Evolutionary conservation across 2,888 invertebrate species (phyloP), one percentile per base, ranked within the genome.

Genomic region (Alloscopus bannaensis): DNA sequence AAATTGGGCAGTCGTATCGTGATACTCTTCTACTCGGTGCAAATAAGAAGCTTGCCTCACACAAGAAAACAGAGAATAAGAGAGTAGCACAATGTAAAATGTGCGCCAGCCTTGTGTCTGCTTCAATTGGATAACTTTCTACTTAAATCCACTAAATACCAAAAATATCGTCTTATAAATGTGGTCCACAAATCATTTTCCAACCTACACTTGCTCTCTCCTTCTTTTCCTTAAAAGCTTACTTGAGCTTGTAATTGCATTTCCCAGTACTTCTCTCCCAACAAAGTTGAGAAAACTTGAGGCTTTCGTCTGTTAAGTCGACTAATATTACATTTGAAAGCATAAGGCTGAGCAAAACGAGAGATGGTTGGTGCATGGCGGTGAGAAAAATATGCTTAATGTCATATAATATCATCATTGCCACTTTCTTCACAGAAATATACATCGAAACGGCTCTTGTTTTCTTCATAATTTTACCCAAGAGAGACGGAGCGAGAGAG

Each of bases 401-500:
- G 11, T 18, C 47, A 47, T 6, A 47, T 6, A n/a, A 47, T 18
- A 47, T 3, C 18, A 55, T 55, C n/a, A 57, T 29, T 31, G 31
- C 57, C n/a, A 57, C n/a, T 29, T 57, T 57, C n/a, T 31, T 57
- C 24, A n/a, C 50, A 42, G 45, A 69, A 29, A 68, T n/a, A 59
- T 28, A 26, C 31, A 31, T 40, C 55, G 60, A 50, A 60, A 76
- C 69, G 52, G 76, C 29, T 62, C 26, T 60, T 50, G 69, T 76
- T 68, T 50, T 62, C 47, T 47, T 69, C 26, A 45, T 69, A 76
- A 76, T 76, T 60, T 55, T 69, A 68, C 76, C 69, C 76, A 18
- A 42, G 76, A 76, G 76, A 76, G 42, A 40, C 16, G 2, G 13
- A 22, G 20, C 59, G n/a, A 55, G 55, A 55, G 8, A 36, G n/a